Evolutionary conservation across 2,113 vertebrate species (phyloP).

Genomic region (Microtus montanus): DNA sequence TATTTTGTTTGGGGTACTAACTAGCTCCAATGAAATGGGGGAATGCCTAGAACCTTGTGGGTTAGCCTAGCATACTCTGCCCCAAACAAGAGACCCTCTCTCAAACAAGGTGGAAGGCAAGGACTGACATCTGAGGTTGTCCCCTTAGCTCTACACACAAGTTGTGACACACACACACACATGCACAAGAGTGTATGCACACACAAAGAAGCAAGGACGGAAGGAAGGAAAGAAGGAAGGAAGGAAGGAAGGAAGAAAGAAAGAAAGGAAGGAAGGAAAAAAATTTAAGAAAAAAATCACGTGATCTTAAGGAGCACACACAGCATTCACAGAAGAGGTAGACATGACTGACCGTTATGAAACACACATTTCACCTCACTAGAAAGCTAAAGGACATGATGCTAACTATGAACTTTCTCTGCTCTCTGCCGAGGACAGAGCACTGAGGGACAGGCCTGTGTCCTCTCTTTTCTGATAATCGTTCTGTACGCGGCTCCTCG

Average conservation of each 20-base stretch:
- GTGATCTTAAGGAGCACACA: too few relatives aligned
- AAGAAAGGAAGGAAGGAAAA: rapidly evolving
- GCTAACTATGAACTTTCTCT: background rate
- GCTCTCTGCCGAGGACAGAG: background rate
- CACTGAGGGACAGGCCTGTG: background rate
- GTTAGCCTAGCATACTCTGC: background rate
- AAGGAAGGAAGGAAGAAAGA: too few relatives aligned
- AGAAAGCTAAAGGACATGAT: too few relatives aligned
- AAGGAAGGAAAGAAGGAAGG: too few relatives aligned
- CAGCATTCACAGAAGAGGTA: too few relatives aligned
- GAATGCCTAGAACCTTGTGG: background rate
- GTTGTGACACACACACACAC: background rate
- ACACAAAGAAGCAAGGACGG: too few relatives aligned
- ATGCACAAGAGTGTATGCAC: too few relatives aligned
- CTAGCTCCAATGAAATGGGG: background rate
- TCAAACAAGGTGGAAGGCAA: background rate
- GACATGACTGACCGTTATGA: too few relatives aligned
- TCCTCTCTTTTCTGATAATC: background rate
- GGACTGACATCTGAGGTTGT: background rate
- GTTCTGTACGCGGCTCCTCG: background rate
- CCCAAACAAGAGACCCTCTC: background rate
- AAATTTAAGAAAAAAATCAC: background rate
- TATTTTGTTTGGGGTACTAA: background rate
- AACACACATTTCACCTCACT: too few relatives aligned
- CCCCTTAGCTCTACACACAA: background rate